Conservation (phyloP, 2,797 vertebrate genomes). For the Clarias laeviceps region DNA sequence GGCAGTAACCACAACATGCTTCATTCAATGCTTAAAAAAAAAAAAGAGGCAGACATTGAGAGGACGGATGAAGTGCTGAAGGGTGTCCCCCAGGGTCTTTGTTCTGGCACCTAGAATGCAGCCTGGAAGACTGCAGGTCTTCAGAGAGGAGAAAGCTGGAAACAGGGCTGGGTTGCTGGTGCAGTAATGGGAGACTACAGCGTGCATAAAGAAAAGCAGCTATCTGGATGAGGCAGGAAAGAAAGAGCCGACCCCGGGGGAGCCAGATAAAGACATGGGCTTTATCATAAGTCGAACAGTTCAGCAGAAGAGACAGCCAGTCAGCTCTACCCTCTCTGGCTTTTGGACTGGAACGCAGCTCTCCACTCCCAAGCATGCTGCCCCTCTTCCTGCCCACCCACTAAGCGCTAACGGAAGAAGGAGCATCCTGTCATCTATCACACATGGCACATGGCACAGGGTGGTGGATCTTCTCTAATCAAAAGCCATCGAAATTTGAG, state of each 20-base stretch:
- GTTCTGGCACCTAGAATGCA: conserved; percentile 49
- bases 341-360: conserved; percentile 40
- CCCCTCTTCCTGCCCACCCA: conserved; percentile 37
- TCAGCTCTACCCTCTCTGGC: conserved; percentile 50
- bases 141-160: conserved; percentile 19
- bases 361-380: conserved; percentile 34
- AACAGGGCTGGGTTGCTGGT: conserved; percentile 36
- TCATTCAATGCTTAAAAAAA: conserved; percentile 59
- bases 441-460: neutral
- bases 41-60: conserved; percentile 46
- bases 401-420: conserved; percentile 44
- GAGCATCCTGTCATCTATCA: conserved; percentile 46
- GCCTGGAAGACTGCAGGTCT: conserved; percentile 42
- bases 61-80: conserved; percentile 28
- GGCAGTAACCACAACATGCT: conserved; percentile 48
- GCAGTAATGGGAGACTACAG: conserved; percentile 25
- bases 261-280: conserved; percentile 66
- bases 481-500: conserved; percentile 21
- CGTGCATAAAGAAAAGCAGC: conserved; percentile 55
- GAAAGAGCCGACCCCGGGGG: conserved; percentile 60
- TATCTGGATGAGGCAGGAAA: conserved; percentile 71
- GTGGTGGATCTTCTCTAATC: conserved; percentile 36
- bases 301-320: conserved; percentile 68
- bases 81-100: conserved; percentile 40
- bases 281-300: conserved; percentile 72